Conservation (phyloP, 2,888 invertebrate genomes). For the Ornithoptera alexandrae region DNA sequence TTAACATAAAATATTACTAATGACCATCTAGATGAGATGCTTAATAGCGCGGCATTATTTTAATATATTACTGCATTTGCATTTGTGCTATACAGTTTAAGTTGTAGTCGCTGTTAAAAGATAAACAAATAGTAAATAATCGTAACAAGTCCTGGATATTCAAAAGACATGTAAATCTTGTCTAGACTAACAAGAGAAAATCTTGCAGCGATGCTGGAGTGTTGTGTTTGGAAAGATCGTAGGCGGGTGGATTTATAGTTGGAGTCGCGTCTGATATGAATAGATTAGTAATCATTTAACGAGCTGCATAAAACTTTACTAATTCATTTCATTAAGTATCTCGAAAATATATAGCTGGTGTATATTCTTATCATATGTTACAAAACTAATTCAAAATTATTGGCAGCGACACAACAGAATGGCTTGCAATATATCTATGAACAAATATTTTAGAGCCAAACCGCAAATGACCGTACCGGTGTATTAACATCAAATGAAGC, state of each 20-base stretch:
- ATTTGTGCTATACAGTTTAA: too few relatives aligned
- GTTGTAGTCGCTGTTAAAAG: too few relatives aligned
- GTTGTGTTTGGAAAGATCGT: slow-evolving; percentile 50
- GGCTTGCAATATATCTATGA: too few relatives aligned
- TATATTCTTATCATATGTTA: background rate
- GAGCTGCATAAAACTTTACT: slow-evolving; percentile 2
- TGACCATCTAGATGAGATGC: too few relatives aligned
- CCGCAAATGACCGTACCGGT: too few relatives aligned
- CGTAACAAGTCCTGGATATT: background rate
- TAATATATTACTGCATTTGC: too few relatives aligned
- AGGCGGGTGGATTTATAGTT: slow-evolving; percentile 52
- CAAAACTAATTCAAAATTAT: background rate
- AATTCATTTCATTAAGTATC: slow-evolving; percentile 1
- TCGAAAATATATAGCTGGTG: slow-evolving; percentile 5
- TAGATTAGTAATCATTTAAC: slow-evolving; percentile 16
- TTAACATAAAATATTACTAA: too few relatives aligned
- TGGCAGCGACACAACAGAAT: too few relatives aligned
- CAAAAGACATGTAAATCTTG: slow-evolving; percentile 65
- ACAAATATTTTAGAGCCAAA: too few relatives aligned
- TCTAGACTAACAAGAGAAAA: slow-evolving; percentile 61
- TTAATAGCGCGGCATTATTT: too few relatives aligned
- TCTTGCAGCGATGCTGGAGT: slow-evolving; percentile 49
- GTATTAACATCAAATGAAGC: too few relatives aligned
- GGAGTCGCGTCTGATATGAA: slow-evolving; percentile 3
- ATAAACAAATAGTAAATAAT: background rate